Base-by-base conservation (phyloP, 2,113 vertebrate species). In the Circaetus gallicus region DNA sequence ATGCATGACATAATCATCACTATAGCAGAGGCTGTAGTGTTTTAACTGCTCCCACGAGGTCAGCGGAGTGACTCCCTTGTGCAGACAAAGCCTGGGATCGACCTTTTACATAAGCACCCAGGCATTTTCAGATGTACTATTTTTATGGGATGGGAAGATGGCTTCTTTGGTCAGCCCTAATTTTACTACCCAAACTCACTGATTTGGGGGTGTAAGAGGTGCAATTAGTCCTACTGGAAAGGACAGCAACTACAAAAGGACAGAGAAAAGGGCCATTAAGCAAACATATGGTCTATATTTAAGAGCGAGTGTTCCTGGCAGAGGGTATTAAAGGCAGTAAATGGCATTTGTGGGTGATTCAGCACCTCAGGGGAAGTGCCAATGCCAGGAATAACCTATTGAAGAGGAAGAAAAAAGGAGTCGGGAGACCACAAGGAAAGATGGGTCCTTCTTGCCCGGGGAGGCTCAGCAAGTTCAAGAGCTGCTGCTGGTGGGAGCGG, bases 1-100 rank as follows among this genome's bases (percentile, higher is more conserved):
- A 1, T 1, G 4, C 21, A 1, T 3, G 65, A 24, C 52, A 4
- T 1, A 3, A 13, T 1, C 25, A 0, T 5, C 40, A 5, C 31
- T 26, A 1, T 0, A 6, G 5, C 36, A 3, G 42, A 15, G 65
- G 43, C 43, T 3, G 56, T 0, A 4, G 63, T 1, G 34, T 1
- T 29, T 22, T 2, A 34, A 7, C 13, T 4, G 52, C 65, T 40
- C 56, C 77, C 43, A 3, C 40, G 7, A 5, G 15, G 43, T 16
- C 28, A 34, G 47, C 4, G 8, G 11, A 32, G 47, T 0, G 28
- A 40, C n/a, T 14, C 69, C 43, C 3, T 6, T 4, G 32, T 3
- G 81, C 45, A 13, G 32, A 15, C 43, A 16, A 24, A n/a, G 78
- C 69, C 32, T 12, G n/a, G 17, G 13, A 53, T 3, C 5, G 11